Evolutionary conservation across 1,140 invertebrate species (phyloP).

Genomic region (Scaptomyza montana): DNA sequence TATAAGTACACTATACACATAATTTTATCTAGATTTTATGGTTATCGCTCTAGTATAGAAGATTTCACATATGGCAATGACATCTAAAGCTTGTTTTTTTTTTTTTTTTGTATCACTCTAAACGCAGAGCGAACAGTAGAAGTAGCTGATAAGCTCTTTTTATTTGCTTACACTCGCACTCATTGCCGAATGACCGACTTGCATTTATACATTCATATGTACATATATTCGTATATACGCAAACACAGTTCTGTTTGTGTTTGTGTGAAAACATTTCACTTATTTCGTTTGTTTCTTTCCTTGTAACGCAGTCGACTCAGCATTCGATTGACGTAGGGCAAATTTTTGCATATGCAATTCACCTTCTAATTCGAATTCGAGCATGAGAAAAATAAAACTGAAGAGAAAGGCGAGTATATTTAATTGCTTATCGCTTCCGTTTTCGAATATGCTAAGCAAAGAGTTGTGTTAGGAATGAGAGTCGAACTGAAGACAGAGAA

Average conservation of each 20-base stretch:
- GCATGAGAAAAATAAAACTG: neutral
- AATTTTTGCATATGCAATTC: neutral
- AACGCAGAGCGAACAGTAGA: slow-evolving; percentile 14
- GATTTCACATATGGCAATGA: slow-evolving; percentile 37
- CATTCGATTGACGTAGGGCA: slow-evolving; percentile 21
- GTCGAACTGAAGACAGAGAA: no score
- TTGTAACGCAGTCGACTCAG: slow-evolving; percentile 22
- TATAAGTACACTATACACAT: neutral
- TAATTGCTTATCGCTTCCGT: neutral
- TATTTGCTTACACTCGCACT: slow-evolving; percentile 19
- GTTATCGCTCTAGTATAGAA: slow-evolving; percentile 4
- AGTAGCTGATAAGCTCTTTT: slow-evolving; percentile 38
- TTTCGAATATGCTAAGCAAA: neutral
- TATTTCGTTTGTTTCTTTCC: slow-evolving; percentile 13
- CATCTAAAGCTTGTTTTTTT: slow-evolving; percentile 26
- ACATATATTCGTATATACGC: neutral
- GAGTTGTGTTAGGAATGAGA: neutral
- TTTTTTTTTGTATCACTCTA: slow-evolving; percentile 10
- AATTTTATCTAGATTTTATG: slow-evolving; percentile 17
- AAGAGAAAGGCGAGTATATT: neutral
- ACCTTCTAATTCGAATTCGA: slow-evolving; percentile 6
- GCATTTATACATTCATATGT: slow-evolving; percentile 4
- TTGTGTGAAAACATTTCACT: slow-evolving; percentile 10
- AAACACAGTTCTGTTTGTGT: neutral
- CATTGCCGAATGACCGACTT: slow-evolving; percentile 41